Percentiles rank a stretch among this genome's conserved stretches.
Conservation (phyloP, 2,797 vertebrate genomes). For the Acestrorhynchus altus region DNA sequence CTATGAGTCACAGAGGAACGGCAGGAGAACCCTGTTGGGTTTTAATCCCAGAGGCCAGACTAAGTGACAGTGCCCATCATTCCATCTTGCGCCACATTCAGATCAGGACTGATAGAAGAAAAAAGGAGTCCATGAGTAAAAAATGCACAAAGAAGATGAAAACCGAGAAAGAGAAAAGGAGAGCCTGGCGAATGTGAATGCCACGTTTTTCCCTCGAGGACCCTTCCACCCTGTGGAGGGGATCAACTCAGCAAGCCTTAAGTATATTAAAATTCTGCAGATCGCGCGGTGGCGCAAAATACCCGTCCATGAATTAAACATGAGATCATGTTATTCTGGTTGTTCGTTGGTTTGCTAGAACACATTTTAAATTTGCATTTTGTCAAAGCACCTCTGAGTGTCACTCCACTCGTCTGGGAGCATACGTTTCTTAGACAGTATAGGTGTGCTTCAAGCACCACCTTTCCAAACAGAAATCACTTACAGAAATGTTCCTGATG, state of each 20-base stretch:
- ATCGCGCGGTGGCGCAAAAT: constrained; percentile 53
- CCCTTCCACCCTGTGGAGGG: constrained; percentile 56
- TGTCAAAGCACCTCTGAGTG: constrained; percentile 56
- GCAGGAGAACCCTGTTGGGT: constrained; percentile 14
- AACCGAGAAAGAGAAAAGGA: too few species aligned
- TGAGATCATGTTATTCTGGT: constrained; percentile 70
- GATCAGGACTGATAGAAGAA: neutral
- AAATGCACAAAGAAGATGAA: neutral
- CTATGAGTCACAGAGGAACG: constrained; percentile 22
- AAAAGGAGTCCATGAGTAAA: neutral
- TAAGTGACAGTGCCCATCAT: constrained; percentile 19
- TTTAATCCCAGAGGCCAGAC: constrained; percentile 32
- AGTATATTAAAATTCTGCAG: constrained; percentile 60
- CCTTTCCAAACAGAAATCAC: constrained; percentile 1
- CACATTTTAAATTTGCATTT: constrained; percentile 75
- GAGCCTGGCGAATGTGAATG: too few species aligned
- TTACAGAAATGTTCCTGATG: constrained; percentile 18
- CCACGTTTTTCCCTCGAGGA: neutral
- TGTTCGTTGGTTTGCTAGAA: constrained; percentile 64
- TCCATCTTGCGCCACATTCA: neutral
- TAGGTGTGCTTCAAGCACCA: constrained; percentile 42
- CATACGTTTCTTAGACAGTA: constrained; percentile 56
- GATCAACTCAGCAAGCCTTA: constrained; percentile 56
- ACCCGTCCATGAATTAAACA: constrained; percentile 74
- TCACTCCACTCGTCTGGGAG: constrained; percentile 56